These are phyloP conservation scores for Acleris laterana DNA, from an alignment of 2,888 invertebrate species.

Conservation along the genomic window DNA sequence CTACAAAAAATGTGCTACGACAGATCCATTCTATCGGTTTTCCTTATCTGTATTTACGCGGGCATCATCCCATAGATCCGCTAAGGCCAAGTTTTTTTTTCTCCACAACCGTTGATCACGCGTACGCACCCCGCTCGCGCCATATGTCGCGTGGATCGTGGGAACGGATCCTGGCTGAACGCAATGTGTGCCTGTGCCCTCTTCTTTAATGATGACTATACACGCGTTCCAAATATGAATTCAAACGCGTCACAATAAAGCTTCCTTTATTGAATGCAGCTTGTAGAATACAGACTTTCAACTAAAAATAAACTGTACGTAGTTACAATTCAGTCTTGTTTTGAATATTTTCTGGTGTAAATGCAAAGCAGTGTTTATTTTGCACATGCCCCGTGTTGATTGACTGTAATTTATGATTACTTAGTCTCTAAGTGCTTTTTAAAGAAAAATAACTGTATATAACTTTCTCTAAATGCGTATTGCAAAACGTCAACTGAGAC, in stretches of 20 bases:
- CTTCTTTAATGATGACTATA: slow-evolving; percentile 64
- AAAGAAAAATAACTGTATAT: slow-evolving; percentile 58
- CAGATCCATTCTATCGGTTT: slow-evolving; percentile 45
- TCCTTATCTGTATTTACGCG: slow-evolving; percentile 61
- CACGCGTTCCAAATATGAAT: slow-evolving; percentile 44
- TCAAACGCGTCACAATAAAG: slow-evolving; percentile 46
- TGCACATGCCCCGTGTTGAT: slow-evolving; percentile 71
- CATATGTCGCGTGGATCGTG: slow-evolving; percentile 82
- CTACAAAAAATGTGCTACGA: not conserved
- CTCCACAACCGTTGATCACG: slow-evolving; percentile 78
- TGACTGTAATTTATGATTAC: slow-evolving; percentile 70
- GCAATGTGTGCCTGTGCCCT: slow-evolving; percentile 71
- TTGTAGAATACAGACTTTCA: slow-evolving; percentile 29
- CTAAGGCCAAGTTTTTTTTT: slow-evolving; percentile 75
- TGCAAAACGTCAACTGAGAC: not conserved
- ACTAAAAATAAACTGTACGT: slow-evolving; percentile 28
- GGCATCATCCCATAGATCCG: slow-evolving; percentile 74
- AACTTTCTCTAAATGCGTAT: slow-evolving; percentile 12
- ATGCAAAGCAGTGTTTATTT: slow-evolving; percentile 48
- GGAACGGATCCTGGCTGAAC: slow-evolving; percentile 74
- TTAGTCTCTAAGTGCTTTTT: slow-evolving; percentile 64
- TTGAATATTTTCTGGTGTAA: slow-evolving; percentile 25
- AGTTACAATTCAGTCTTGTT: slow-evolving; percentile 27
- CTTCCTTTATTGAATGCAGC: slow-evolving; percentile 48
- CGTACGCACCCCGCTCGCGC: slow-evolving; percentile 73